phyloP scores from a whole-genome alignment of 2,797 vertebrate genomes.

The Cossypha heuglini region DNA sequence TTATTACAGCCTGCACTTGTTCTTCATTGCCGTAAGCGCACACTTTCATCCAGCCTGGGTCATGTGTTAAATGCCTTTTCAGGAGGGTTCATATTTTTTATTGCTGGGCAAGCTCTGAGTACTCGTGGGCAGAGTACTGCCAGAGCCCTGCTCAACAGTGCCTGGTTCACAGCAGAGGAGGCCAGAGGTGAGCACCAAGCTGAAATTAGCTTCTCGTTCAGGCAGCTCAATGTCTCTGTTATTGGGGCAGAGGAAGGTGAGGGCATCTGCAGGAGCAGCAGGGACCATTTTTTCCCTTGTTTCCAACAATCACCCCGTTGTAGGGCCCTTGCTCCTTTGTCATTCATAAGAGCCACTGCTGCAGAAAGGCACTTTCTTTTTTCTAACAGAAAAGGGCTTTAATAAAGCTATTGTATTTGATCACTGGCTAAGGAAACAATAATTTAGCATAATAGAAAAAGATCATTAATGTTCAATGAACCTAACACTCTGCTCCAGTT shows the following conservation, averaged over 20 bases:
- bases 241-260: not conserved
- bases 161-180: not conserved
- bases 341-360: not conserved
- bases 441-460: constrained; percentile 70
- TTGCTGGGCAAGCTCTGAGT: not conserved
- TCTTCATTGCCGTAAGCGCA: rapidly evolving
- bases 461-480: constrained; percentile 75
- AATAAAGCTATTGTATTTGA: constrained; percentile 78
- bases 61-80: not conserved
- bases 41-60: not conserved
- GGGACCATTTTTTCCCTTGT: not conserved
- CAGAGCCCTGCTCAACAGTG: not conserved
- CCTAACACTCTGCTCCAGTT: constrained; percentile 63
- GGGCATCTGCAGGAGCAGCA: not conserved
- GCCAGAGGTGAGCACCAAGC: not conserved
- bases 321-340: not conserved
- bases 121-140: not conserved
- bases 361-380: constrained; percentile 45
- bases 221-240: not conserved
- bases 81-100: not conserved
- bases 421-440: constrained; percentile 71
- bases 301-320: not conserved
- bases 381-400: constrained; percentile 62
- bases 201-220: not conserved
- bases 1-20: not conserved